Evolutionary conservation across 2,797 vertebrate genomes (phyloP).

Genomic region (Neosilurus hyrtlii): DNA sequence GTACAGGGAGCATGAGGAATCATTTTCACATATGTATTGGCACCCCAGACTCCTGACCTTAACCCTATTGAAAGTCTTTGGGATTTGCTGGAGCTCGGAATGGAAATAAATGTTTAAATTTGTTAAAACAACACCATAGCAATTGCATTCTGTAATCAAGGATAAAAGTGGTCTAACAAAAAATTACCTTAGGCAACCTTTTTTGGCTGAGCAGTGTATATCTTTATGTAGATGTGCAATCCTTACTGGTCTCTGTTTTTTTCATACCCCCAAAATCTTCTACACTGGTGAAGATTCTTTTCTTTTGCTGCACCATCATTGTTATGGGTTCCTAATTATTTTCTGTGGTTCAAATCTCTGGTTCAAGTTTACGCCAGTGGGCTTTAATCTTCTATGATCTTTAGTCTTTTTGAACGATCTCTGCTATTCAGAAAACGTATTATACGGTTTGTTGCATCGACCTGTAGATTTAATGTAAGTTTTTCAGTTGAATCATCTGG

Average conservation of each 20-base stretch:
- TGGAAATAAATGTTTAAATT: no score
- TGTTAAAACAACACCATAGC: no score
- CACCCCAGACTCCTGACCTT: no score
- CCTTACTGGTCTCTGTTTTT: not conserved
- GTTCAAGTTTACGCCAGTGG: not conserved
- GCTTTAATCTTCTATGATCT: not conserved
- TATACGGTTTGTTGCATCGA: slow-evolving; percentile 27
- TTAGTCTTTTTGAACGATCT: not conserved
- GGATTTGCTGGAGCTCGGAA: no score
- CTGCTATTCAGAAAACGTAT: slow-evolving; percentile 3
- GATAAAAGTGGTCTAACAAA: no score
- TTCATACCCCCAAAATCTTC: not conserved
- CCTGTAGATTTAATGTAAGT: not conserved
- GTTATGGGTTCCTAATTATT: not conserved
- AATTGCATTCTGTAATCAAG: no score
- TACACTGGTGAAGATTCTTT: not conserved
- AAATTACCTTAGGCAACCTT: no score
- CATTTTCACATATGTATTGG: no score
- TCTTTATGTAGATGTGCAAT: not conserved
- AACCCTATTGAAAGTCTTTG: no score
- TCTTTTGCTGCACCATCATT: not conserved
- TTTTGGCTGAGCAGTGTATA: not conserved
- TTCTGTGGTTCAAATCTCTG: not conserved
- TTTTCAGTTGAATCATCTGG: not conserved
- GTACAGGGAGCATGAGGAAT: no score